Base-by-base conservation (phyloP, 2,797 vertebrate species). In the Hippoglossus hippoglossus region DNA sequence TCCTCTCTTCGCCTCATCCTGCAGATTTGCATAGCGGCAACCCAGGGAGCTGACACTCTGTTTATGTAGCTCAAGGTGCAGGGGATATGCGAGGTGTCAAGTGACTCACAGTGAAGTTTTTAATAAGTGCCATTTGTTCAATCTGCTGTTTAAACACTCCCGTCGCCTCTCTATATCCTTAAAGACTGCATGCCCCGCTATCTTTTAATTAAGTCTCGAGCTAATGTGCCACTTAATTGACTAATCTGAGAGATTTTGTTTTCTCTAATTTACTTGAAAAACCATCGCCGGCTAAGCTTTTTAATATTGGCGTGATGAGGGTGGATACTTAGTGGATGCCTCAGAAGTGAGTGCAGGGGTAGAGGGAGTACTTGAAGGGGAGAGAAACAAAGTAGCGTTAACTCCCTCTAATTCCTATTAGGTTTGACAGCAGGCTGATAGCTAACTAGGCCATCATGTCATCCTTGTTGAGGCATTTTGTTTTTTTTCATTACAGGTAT, bases 171-270 rank as follows among this genome's bases (percentile, higher is more conserved):
- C 87, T 87, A 81, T 92, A 89, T 92, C 92, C 92, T 94, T 94
- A 92, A 94, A 94, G 91, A 93, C 90, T 83, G 84, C 77, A 86
- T 88, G 88, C 84, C 87, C 88, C 76, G 73, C 88, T 95, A 94
- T 94, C 94, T 95, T 95, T 95, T 95, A 95, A 95, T 95, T 95
- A 95, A 94, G 91, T 94, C 92, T 90, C 57, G 57, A 90, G 91
- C 94, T 95, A 95, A 95, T 95, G 92, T 95, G 92, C 91, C 92
- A 93, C 92, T 94, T 95, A 95, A 95, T 94, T 94, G 93, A 93
- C 94, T 94, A 95, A 95, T 95, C 94, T 89, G 82, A 75, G 87
- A 92, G 92, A 95, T 95, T 94, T 95, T 95, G 94, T 95, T 95
- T 95, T 95, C 93, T 94, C 86, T 94, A 89, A 94, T 95, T 95